Base-by-base conservation (phyloP, 37 sponge, comb jelly and placozoan genomes). In the Bolinopsis microptera region DNA sequence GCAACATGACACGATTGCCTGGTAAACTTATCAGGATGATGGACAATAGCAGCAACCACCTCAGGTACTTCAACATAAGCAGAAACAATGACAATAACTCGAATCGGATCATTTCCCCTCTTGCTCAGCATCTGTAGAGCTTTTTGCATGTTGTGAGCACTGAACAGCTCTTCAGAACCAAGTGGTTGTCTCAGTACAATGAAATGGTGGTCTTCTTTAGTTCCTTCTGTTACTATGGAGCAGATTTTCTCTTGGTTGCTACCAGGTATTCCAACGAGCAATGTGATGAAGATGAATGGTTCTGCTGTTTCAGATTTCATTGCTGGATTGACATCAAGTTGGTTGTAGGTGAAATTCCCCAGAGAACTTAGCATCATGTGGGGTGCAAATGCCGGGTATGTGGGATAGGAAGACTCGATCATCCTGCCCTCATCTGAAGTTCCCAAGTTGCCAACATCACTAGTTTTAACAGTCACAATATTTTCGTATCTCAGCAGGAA, bases 231-330 rank as follows among this genome's bases (percentile, higher is more conserved):
- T 3, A 86, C 30, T 0, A 86, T 35, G 41, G 90, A 38, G 24
- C 90, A 41, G 9, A 86, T 86, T 30, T 86, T 86, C 48, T 86
- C 90, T 41, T 86, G 90, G 61, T 86, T 86, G 24, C 61, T 30
- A 5, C 90, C 90, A n/a, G 90, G 90, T 28, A 86, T 86, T 2
- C 90, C 90, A 0, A 34, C 24, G 0, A 86, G 35, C 26, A 86
- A 16, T 9, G 90, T 86, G 13, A 86, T 86, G 61, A 86, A 41
- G 24, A 86, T 23, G 22, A 25, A 86, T 39, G 90, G 90, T 22
- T 86, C 90, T n/a, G 90, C 0, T n/a, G 32, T 40, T 0, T 86
- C 90, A 41, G 26, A 1, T n/a, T 3, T 27, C 32, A 86, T 37
- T 40, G 3, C n/a, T 41, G 90, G 90, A 41, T 86, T 86, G 1